Evolutionary conservation across 2,888 invertebrate genomes (phyloP).

Genomic region (Caenorhabditis sp.): DNA sequence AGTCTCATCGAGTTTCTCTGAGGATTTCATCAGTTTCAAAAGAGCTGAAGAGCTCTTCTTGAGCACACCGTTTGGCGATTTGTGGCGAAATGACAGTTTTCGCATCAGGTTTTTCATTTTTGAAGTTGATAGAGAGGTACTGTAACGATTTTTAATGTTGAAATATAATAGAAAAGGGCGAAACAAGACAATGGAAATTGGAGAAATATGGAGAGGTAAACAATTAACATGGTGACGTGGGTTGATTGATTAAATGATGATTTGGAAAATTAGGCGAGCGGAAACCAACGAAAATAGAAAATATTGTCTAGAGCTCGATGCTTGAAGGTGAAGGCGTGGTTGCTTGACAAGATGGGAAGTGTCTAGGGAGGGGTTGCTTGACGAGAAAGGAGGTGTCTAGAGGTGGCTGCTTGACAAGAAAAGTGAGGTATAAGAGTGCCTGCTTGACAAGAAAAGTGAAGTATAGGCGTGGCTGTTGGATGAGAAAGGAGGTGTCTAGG

Average conservation of each 20-base stretch:
- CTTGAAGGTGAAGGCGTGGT: too few relatives aligned
- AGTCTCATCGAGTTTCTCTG: constrained; percentile 2
- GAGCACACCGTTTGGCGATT: constrained; percentile 9
- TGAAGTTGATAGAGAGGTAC: background rate
- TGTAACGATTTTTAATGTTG: background rate
- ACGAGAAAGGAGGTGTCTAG: too few relatives aligned
- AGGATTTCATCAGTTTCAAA: background rate
- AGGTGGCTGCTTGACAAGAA: too few relatives aligned
- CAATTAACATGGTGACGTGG: background rate
- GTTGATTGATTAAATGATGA: background rate
- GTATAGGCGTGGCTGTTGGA: too few relatives aligned
- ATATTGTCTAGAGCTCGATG: too few relatives aligned
- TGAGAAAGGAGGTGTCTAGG: too few relatives aligned
- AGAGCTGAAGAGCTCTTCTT: constrained; percentile 18
- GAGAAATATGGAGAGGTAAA: background rate
- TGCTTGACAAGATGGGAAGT: too few relatives aligned
- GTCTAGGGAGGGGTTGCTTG: too few relatives aligned
- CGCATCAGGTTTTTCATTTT: constrained; percentile 36
- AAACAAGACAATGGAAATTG: background rate
- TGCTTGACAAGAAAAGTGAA: too few relatives aligned
- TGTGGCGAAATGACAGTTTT: constrained; percentile 29
- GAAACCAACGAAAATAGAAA: too few relatives aligned
- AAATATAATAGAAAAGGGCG: background rate
- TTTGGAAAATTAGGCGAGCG: too few relatives aligned
- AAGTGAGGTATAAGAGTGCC: too few relatives aligned